A percentile compares a stretch with the other conserved stretches of the same genome.
phyloP scores from a whole-genome alignment of 2,797 vertebrate species.

The Merluccius polli region DNA sequence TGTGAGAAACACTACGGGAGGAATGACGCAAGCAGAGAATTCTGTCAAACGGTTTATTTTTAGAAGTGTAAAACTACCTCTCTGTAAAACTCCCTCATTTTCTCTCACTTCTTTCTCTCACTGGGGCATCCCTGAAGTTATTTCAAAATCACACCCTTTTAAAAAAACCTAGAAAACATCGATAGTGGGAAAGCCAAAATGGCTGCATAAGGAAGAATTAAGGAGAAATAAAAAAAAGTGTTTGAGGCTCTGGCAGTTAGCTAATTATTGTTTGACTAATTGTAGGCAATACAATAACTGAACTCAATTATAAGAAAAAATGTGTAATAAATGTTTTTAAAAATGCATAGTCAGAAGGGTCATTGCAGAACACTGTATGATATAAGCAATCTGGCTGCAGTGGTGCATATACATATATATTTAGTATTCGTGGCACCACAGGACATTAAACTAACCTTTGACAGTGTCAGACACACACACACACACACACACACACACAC shows the following conservation, averaged over 20 bases:
- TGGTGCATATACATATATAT: too few species aligned
- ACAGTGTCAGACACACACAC: not conserved
- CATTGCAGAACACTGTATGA: not conserved
- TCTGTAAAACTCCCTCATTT: too few species aligned
- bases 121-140: constrained; percentile 51
- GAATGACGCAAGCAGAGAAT: constrained; percentile 58
- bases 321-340: too few species aligned
- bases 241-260: too few species aligned
- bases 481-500: constrained; percentile 15
- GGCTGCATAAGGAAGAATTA: not conserved
- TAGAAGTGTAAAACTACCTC: constrained; percentile 64
- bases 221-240: not conserved
- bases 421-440: not conserved
- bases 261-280: too few species aligned
- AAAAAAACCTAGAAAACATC: constrained; percentile 30
- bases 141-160: constrained; percentile 47
- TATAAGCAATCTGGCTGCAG: too few species aligned
- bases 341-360: not conserved
- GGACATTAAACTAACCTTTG: too few species aligned
- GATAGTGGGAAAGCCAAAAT: not conserved
- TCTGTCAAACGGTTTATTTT: constrained; percentile 71
- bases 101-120: constrained; percentile 42
- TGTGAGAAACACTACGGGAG: constrained; percentile 46
- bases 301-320: too few species aligned
- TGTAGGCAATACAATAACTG: too few species aligned